Evolutionary conservation across 2,113 vertebrate genomes (phyloP).

Genomic region (Talpa occidentalis): DNA sequence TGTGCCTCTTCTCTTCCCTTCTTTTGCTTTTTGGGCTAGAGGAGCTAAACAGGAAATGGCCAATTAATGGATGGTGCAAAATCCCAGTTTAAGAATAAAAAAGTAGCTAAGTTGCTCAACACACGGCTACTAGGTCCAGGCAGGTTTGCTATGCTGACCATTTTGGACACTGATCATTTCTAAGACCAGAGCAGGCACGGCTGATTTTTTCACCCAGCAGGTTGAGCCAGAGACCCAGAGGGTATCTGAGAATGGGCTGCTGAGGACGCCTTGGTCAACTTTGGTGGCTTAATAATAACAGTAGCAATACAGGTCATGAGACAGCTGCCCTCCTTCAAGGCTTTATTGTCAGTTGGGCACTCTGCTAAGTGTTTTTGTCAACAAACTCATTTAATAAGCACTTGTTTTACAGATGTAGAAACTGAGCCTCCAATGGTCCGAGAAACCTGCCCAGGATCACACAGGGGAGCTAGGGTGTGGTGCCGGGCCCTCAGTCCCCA

Average conservation of each 20-base stretch:
- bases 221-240: too few relatives aligned
- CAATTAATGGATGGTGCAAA: conserved; percentile 75
- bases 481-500: neutral
- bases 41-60: conserved; percentile 89
- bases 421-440: neutral
- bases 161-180: rapidly evolving
- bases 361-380: neutral
- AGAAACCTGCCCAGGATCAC: neutral
- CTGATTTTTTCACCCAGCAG: neutral
- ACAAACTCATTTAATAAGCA: neutral
- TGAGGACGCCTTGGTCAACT: neutral
- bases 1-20: conserved; percentile 95
- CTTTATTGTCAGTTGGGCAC: rapidly evolving
- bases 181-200: neutral
- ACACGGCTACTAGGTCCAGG: neutral
- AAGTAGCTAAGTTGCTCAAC: conserved; percentile 32
- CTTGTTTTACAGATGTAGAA: conserved; percentile 9
- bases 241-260: rapidly evolving
- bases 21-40: conserved; percentile 94
- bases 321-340: neutral
- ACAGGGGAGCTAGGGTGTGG: neutral
- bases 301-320: too few relatives aligned
- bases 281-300: neutral
- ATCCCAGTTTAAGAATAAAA: conserved; percentile 35
- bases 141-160: neutral